A percentile compares a stretch with the other conserved stretches of the same genome.
Conservation (phyloP, 2,113 vertebrate genomes). For the Gnathonemus echidnorhynchus region DNA sequence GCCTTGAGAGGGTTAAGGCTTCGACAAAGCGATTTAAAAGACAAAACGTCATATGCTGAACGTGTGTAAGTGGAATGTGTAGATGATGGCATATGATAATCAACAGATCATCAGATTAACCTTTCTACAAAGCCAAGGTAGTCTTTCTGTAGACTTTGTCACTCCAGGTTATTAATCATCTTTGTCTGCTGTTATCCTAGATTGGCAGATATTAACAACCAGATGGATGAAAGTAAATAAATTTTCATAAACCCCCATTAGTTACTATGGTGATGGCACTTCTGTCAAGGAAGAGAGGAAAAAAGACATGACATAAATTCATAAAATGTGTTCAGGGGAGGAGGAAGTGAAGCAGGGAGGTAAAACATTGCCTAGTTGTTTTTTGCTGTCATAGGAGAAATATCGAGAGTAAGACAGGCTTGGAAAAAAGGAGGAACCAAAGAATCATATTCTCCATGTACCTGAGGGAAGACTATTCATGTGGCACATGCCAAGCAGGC, state of each 20-base stretch:
- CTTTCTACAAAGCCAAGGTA: background rate
- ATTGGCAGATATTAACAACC: background rate
- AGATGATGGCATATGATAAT: background rate
- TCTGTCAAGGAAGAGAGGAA: background rate
- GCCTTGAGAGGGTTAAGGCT: no score
- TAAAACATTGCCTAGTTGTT: constrained; percentile 8
- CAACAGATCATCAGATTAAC: background rate
- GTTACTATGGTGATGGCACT: constrained; percentile 49
- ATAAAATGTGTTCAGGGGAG: background rate
- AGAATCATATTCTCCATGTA: background rate
- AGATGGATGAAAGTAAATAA: constrained; percentile 14
- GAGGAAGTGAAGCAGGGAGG: background rate
- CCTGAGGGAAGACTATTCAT: background rate
- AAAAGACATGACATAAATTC: constrained; percentile 7
- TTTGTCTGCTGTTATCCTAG: background rate
- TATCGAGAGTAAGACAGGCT: background rate
- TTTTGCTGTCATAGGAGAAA: constrained; percentile 2
- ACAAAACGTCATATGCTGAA: background rate
- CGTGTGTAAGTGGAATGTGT: background rate
- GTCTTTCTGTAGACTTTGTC: background rate
- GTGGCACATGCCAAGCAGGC: background rate
- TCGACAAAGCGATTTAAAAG: background rate
- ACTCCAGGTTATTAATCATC: background rate
- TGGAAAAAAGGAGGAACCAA: background rate
- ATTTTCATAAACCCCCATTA: constrained; percentile 31